Conservation (phyloP, 2,888 invertebrate species). For the Drosophila mercatorum region DNA sequence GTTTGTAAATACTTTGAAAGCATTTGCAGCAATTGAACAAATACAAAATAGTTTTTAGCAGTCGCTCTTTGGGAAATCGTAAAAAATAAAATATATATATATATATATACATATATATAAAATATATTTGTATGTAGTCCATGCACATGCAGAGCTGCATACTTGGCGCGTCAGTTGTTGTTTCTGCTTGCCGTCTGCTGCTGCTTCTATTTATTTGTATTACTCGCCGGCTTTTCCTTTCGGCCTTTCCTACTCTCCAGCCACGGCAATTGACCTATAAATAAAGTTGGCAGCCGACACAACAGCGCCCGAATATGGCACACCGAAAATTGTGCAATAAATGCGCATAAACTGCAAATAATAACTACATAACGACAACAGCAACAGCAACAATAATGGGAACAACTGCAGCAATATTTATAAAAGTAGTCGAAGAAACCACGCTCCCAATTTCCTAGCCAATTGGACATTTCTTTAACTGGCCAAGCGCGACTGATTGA, state of each 20-base stretch:
- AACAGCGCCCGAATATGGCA: conserved; percentile 63
- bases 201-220: conserved; percentile 23
- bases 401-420: conserved; percentile 13
- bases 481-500: conserved; percentile 52
- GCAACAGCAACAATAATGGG: conserved; percentile 1
- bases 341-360: conserved; percentile 54
- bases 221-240: conserved; percentile 37
- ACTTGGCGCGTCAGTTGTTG: conserved; percentile 37
- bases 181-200: conserved; percentile 21
- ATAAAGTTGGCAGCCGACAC: conserved; percentile 73
- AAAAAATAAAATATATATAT: conserved; percentile 58
- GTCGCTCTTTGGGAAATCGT: conserved; percentile 60
- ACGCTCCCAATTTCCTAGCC: conserved; percentile 57
- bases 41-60: conserved; percentile 67
- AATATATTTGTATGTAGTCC: conserved; percentile 23
- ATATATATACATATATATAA: conserved; percentile 13
- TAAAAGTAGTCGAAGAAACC: background rate
- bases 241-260: conserved; percentile 42
- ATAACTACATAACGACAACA: conserved; percentile 38
- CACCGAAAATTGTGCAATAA: conserved; percentile 74
- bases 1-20: conserved; percentile 78
- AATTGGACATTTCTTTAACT: conserved; percentile 54
- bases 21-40: conserved; percentile 80
- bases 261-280: conserved; percentile 62
- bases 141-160: conserved; percentile 16